Percentiles rank a stretch among this genome's conserved stretches.
Conservation (phyloP, 2,888 invertebrate genomes). For the Temnothorax ravouxi region DNA sequence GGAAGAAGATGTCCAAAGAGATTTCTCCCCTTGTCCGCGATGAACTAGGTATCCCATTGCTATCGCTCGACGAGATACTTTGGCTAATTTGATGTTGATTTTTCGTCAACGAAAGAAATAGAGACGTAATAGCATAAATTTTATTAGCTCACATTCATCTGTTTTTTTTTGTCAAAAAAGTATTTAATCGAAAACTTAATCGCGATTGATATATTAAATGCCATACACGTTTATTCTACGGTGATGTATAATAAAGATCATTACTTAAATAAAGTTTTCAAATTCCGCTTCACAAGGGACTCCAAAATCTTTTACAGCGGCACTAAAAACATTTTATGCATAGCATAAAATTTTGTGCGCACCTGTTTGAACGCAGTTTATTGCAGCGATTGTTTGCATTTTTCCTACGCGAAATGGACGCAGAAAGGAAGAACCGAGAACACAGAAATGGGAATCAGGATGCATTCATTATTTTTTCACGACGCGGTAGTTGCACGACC, state of each 20-base stretch:
- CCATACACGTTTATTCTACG: background rate
- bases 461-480: slow-evolving; percentile 51
- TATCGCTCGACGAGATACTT: background rate
- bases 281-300: background rate
- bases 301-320: background rate
- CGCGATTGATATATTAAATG: background rate
- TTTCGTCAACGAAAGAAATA: background rate
- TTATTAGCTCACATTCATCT: background rate
- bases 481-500: slow-evolving; percentile 13
- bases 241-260: background rate
- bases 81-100: background rate
- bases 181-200: background rate
- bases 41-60: background rate
- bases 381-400: slow-evolving; percentile 22
- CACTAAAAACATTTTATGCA: background rate
- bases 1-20: background rate
- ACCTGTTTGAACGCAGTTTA: slow-evolving; percentile 36
- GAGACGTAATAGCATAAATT: background rate
- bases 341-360: background rate
- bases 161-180: background rate
- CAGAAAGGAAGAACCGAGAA: background rate
- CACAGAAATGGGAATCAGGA: slow-evolving; percentile 21
- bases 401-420: slow-evolving; percentile 1
- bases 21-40: background rate
- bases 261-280: background rate